Evolutionary conservation across 2,113 vertebrate species (phyloP), one percentile per base, ranked within the genome.

Genomic region (Eulacestoma nigropectus): DNA sequence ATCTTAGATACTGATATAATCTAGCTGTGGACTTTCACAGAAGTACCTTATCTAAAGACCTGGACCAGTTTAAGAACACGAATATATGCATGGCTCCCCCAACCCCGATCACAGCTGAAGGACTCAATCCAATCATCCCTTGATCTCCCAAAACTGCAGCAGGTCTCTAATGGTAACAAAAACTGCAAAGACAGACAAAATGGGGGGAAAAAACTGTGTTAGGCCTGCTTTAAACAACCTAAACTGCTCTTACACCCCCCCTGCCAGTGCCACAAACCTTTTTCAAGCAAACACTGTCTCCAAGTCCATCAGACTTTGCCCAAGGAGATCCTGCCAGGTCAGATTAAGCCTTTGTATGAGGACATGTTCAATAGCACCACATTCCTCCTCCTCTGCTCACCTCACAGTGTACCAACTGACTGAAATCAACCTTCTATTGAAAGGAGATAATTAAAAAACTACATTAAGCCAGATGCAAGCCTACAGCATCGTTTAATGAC

Each of bases 391-490:
- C 79, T 35, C 17, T 30, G 47, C 74, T 64, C n/a, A 26, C 67
- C 79, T 17, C 74, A 4, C 27, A 14, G 47, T 7, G 17, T 0
- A 46, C 16, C 60, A 30, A 39, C 33, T 10, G 41, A 64, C 88
- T 42, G 9, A 35, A 68, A 76, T 50, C 86, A 74, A 81, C 8
- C 3, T n/a, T 46, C 14, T 16, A 39, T 6, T 35, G 75, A 59
- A 80, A 86, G 50, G 53, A 83, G 72, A 37, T 75, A 68, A 95
- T 93, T 86, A 29, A 69, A 91, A 87, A 95, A 90, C 49, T 9
- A 9, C 76, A 86, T 88, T 65, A 88, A 64, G 72, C 26, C 63
- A 85, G 72, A 25, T 26, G 44, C 39, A 56, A 92, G 93, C 92
- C 90, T 39, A 29, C 42, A 74, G 84, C 85, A 42, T 25, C 21